phyloP scores from a whole-genome alignment of 2,113 vertebrate species.

The Mystacornis crossleyi region DNA sequence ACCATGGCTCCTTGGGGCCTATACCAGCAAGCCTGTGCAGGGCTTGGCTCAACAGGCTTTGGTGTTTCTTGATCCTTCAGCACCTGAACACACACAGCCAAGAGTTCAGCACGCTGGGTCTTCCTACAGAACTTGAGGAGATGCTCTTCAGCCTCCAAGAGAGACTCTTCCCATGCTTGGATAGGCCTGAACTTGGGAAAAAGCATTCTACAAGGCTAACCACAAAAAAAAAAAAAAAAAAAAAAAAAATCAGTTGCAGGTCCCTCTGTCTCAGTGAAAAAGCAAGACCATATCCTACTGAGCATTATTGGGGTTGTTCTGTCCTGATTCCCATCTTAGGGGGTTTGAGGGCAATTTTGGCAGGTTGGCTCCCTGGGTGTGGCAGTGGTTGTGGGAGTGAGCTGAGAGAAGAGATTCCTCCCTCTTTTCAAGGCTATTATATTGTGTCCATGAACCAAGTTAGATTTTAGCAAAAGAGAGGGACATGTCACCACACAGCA shows the following conservation, averaged over 20 bases:
- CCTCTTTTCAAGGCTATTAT: not conserved
- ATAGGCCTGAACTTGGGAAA: not conserved
- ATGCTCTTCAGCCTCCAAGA: not conserved
- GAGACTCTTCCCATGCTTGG: not conserved
- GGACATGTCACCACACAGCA: not conserved
- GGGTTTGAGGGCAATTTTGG: not conserved
- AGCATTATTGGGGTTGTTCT: not conserved
- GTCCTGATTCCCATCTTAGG: not conserved
- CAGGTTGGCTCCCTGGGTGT: not conserved
- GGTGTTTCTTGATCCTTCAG: not conserved
- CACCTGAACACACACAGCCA: not conserved
- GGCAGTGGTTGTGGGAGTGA: rapidly evolving
- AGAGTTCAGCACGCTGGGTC: not conserved
- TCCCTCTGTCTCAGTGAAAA: not conserved
- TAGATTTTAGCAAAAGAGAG: not conserved
- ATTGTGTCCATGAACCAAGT: not conserved
- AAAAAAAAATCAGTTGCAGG: not conserved
- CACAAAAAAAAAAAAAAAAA: not conserved
- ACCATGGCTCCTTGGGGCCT: not conserved
- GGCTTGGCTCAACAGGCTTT: not conserved
- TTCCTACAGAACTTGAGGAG: not conserved
- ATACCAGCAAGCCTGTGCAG: not conserved
- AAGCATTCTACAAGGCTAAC: not conserved
- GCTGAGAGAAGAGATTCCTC: not conserved
- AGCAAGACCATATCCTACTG: not conserved